Conservation (phyloP, 2,797 vertebrate species). For the Champsocephalus esox region DNA sequence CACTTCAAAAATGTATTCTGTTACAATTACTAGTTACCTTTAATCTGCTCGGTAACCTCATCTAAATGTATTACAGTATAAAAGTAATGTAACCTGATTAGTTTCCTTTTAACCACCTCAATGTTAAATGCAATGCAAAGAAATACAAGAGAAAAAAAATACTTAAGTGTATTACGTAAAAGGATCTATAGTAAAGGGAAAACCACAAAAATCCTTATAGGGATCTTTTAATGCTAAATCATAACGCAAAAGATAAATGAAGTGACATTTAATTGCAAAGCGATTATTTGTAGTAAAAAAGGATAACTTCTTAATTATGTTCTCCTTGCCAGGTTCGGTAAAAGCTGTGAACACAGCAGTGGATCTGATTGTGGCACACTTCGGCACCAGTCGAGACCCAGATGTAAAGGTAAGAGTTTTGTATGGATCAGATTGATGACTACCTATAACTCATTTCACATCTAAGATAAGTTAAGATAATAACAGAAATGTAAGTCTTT, state of each 20-base stretch:
- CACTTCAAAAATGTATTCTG: too few relatives aligned
- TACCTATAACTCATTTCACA: neutral
- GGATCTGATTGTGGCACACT: constrained; percentile 97
- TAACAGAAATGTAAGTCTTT: neutral
- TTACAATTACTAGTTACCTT: too few relatives aligned
- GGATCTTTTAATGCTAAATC: too few relatives aligned
- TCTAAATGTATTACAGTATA: too few relatives aligned
- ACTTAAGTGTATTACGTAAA: too few relatives aligned
- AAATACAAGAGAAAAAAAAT: too few relatives aligned
- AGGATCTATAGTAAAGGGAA: too few relatives aligned
- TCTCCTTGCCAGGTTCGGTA: constrained; percentile 84
- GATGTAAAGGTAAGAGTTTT: constrained; percentile 90
- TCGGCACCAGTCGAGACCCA: constrained; percentile 94
- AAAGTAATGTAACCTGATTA: too few relatives aligned
- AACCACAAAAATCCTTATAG: too few relatives aligned
- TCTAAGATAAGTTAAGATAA: neutral
- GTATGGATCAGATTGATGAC: neutral
- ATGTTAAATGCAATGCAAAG: too few relatives aligned
- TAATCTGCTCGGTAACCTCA: too few relatives aligned
- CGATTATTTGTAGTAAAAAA: neutral
- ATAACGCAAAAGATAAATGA: neutral
- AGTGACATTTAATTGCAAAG: neutral
- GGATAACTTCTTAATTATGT: rapidly evolving
- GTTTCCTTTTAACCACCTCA: too few relatives aligned
- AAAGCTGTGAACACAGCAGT: constrained; percentile 96